Percentiles rank a stretch among this genome's conserved stretches.
phyloP scores from a whole-genome alignment of 1,140 invertebrate genomes.

The Halictus rubicundus region DNA sequence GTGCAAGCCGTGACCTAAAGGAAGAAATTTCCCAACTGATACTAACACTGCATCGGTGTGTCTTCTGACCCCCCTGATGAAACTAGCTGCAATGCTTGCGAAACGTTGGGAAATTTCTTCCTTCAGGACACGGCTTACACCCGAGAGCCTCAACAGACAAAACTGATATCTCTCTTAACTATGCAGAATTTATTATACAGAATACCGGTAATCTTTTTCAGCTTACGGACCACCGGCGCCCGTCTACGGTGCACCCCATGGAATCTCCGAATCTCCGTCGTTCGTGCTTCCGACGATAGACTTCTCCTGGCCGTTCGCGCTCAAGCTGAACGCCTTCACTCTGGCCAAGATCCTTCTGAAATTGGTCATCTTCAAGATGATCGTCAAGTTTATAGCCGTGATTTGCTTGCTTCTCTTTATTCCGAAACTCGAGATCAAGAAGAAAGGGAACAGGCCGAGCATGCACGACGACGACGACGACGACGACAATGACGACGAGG shows the following conservation, averaged over 20 bases:
- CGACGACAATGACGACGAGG: conserved; percentile 54
- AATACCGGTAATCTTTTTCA: neutral
- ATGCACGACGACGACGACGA: conserved; percentile 50
- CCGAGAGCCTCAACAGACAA: too few species aligned
- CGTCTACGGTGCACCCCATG: conserved; percentile 79
- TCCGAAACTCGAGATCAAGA: conserved; percentile 83
- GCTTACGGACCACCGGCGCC: conserved; percentile 21
- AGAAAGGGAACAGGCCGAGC: conserved; percentile 51
- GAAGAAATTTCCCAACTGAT: too few species aligned
- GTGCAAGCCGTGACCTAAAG: too few species aligned
- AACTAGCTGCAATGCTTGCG: too few species aligned
- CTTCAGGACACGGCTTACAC: too few species aligned
- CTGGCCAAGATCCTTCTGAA: conserved; percentile 88
- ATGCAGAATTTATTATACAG: too few species aligned
- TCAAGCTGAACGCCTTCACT: conserved; percentile 86
- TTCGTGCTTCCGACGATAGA: conserved; percentile 74
- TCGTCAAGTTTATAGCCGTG: conserved; percentile 88
- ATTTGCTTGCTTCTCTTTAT: conserved; percentile 88
- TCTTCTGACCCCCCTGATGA: too few species aligned
- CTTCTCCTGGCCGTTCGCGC: conserved; percentile 71
- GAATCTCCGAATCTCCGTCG: conserved; percentile 82
- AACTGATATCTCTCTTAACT: too few species aligned
- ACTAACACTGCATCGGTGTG: too few species aligned
- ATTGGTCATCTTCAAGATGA: conserved; percentile 88
- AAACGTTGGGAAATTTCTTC: too few species aligned